Conservation (phyloP, 37 sponge, comb jelly and placozoan genomes). For the Haliclona indistincta region DNA sequence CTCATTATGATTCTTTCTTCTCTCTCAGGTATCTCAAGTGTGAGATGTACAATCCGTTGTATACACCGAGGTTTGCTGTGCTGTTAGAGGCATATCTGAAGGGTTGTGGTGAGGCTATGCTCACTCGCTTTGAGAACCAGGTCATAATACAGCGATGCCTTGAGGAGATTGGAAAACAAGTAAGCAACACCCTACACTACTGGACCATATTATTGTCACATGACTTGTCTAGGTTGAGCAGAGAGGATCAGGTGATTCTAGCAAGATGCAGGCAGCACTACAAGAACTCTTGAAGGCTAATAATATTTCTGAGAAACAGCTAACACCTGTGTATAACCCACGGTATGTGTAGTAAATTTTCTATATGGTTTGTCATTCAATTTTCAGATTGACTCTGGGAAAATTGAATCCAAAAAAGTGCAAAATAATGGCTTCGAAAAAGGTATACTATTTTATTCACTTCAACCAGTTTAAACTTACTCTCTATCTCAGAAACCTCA, state of each 20-base stretch:
- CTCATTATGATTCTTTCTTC: too few relatives aligned
- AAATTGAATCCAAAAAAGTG: constrained; percentile 21
- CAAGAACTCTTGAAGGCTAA: background rate
- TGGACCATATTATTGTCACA: background rate
- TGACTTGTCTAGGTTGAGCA: constrained; percentile 30
- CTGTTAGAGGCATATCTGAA: constrained; percentile 59
- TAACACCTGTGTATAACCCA: constrained; percentile 66
- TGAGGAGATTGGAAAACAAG: constrained; percentile 45
- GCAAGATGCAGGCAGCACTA: constrained; percentile 40
- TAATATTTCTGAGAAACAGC: background rate
- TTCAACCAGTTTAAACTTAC: background rate
- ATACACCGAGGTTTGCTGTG: constrained; percentile 32
- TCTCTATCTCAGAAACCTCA: constrained; percentile 33
- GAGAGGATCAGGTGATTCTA: constrained; percentile 34
- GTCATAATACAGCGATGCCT: constrained; percentile 24
- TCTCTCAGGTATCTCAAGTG: constrained; percentile 42
- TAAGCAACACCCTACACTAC: background rate
- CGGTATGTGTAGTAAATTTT: too few relatives aligned
- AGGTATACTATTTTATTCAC: constrained; percentile 1
- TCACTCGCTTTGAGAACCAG: constrained; percentile 20
- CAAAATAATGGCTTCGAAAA: constrained; percentile 32
- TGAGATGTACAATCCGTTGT: constrained; percentile 59
- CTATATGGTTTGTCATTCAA: too few relatives aligned
- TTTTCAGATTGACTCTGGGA: constrained; percentile 17
- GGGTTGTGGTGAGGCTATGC: constrained; percentile 59